Base-by-base conservation (phyloP, 2,797 vertebrate genomes). In the Siniperca scherzeri region DNA sequence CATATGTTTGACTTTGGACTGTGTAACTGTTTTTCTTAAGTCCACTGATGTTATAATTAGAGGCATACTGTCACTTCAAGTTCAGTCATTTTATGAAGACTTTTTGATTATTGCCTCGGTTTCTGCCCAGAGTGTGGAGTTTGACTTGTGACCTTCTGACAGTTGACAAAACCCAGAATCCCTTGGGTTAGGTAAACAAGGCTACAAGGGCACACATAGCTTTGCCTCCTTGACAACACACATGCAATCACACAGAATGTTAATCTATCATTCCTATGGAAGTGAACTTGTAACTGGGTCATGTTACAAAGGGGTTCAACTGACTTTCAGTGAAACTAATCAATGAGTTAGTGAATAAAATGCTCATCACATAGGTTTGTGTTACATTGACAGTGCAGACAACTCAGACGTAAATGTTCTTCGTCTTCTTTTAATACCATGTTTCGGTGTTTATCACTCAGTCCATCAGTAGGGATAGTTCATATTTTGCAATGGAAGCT, bases 151-250 rank as follows among this genome's bases (percentile, higher is more conserved):
- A 91, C 87, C 87, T 14, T 80, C 65, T 77, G 71, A 88, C 83
- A 78, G 80, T 77, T 89, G 82, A 89, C 73, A 87, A 77, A 84
- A 81, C 86, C 86, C 88, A 91, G 85, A 84, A 88, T 89, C 56
- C 79, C 55, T 74, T 80, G 84, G 80, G 77, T 83, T 92, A 86
- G 57, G 75, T 88, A 91, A 89, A 90, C 89, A 91, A 69, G 27
- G 70, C 67, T 74, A 55, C 21, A 60, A 61, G 40, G 66, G 62
- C 75, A 53, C 74, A 78, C 83, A 87, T 85, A 80, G 80, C 62
- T 89, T 50, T 36, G 56, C 66, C 59, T 84, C 86, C 92, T 77
- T 90, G 84, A 88, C 88, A 87, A 92, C 91, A 87, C 59, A 69
- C 65, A 67, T 1, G n/a, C 30, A 57, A 68, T 62, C 62, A 13